Base-by-base conservation (phyloP, 2,888 invertebrate species). In the Axea sp. region DNA sequence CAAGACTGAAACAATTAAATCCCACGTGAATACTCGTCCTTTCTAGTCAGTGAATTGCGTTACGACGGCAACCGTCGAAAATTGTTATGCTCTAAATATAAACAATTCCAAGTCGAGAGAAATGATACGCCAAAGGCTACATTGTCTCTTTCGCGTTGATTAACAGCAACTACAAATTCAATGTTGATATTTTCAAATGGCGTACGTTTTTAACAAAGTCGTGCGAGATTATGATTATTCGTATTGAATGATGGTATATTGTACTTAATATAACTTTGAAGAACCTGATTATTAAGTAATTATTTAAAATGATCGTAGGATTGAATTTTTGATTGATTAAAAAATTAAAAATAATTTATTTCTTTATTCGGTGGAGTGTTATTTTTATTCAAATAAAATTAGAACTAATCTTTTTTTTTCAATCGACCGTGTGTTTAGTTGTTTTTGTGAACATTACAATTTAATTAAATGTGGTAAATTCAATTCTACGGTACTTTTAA, bases 1-100 rank as follows among this genome's bases (percentile, higher is more conserved):
- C 88, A 89, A 87, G 89, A 89, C 86, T 89, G 87, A 89, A 84
- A 49, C 37, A 65, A 33, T 65, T 45, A 74, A 72, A 53, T n/a
- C 22, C 30, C 12, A 30, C 5, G 8, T 26, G 14, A 64, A 57
- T 7, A 62, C 28, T 60, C 26, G 39, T 49, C 59, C 59, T 65
- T 9, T 39, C 67, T 60, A 60, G 53, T 73, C 73, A 57, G 43
- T 43, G 28, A 60, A 62, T 43, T 39, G 45, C 28, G 22, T 28
- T 2, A 39, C 14, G 30, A 60, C 22, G 7, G 47, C 45, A 7
- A 53, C 17, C 15, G 57, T 51, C 59, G 26, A 43, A 17, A 14
- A 49, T 43, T 49, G 55, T 64, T 59, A 30, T 47, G 19, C 24
- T 12, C 17, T n/a, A 31, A n/a, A 39, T 45, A 12, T 9, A 49